A percentile compares a stretch with the other conserved stretches of the same genome.
Evolutionary conservation across 1,140 invertebrate genomes (phyloP).

Genomic region (Colletes gigas): DNA sequence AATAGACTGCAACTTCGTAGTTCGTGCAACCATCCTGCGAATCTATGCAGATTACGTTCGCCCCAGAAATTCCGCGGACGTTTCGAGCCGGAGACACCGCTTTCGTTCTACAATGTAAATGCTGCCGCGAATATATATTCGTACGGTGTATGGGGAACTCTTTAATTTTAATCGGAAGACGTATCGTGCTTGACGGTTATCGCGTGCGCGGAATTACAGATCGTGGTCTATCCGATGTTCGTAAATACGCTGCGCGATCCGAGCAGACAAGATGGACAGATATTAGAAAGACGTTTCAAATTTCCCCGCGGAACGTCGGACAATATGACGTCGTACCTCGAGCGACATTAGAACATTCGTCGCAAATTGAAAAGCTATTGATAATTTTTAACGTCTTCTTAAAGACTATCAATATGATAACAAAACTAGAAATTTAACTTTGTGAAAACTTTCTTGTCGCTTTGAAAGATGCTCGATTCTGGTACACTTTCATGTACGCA

Average conservation of each 20-base stretch:
- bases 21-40: neutral
- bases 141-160: conserved; percentile 22
- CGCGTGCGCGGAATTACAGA: conserved; percentile 47
- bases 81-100: neutral
- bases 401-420: no score
- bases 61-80: conserved; percentile 23
- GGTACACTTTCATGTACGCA: no score
- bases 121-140: conserved; percentile 38
- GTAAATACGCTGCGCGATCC: conserved; percentile 12
- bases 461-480: no score
- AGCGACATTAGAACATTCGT: no score
- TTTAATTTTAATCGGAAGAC: conserved; percentile 46
- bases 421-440: no score
- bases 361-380: no score
- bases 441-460: no score
- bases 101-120: conserved; percentile 38
- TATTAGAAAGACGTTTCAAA: conserved; percentile 1
- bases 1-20: neutral
- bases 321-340: neutral
- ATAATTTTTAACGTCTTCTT: no score
- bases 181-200: neutral
- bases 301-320: neutral
- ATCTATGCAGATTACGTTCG: neutral
- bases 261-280: neutral
- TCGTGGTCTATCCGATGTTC: conserved; percentile 15